phyloP scores from a whole-genome alignment of 2,888 invertebrate genomes.

The Villa cingulata region DNA sequence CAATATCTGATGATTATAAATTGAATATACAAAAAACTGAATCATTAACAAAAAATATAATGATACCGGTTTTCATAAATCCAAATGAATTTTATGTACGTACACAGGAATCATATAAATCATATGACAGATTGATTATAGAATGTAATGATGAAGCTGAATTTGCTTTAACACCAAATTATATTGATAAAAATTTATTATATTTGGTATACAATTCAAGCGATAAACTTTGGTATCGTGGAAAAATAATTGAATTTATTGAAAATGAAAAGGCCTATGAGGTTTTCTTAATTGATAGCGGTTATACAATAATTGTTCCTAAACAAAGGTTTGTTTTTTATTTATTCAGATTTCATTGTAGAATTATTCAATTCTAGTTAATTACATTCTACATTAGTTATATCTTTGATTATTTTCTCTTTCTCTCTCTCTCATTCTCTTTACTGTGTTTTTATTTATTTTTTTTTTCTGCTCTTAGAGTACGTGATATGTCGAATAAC shows the following conservation, averaged over 20 bases:
- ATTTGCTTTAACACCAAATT: slow-evolving; percentile 14
- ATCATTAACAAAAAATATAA: slow-evolving; percentile 38
- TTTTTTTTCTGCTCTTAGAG: slow-evolving; percentile 24
- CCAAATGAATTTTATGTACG: slow-evolving; percentile 51
- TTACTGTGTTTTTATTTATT: background rate
- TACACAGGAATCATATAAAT: slow-evolving; percentile 6
- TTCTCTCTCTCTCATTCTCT: background rate
- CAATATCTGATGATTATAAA: too few species aligned
- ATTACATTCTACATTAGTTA: background rate
- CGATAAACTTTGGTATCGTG: slow-evolving; percentile 52
- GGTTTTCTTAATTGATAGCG: slow-evolving; percentile 52
- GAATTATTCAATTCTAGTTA: too few species aligned
- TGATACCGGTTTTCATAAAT: slow-evolving; percentile 44
- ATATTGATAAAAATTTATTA: slow-evolving; percentile 39
- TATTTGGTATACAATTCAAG: slow-evolving; percentile 45
- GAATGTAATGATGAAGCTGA: slow-evolving; percentile 15
- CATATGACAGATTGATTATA: background rate
- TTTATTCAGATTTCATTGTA: too few species aligned
- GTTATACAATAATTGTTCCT: slow-evolving; percentile 39
- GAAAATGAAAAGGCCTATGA: slow-evolving; percentile 33
- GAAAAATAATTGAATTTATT: slow-evolving; percentile 25
- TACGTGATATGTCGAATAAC: slow-evolving; percentile 38
- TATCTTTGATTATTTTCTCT: background rate
- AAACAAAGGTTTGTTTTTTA: slow-evolving; percentile 39
- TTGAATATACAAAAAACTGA: too few species aligned